Evolutionary conservation across 1,140 invertebrate species (phyloP).

Genomic region (Eciton burchellii): DNA sequence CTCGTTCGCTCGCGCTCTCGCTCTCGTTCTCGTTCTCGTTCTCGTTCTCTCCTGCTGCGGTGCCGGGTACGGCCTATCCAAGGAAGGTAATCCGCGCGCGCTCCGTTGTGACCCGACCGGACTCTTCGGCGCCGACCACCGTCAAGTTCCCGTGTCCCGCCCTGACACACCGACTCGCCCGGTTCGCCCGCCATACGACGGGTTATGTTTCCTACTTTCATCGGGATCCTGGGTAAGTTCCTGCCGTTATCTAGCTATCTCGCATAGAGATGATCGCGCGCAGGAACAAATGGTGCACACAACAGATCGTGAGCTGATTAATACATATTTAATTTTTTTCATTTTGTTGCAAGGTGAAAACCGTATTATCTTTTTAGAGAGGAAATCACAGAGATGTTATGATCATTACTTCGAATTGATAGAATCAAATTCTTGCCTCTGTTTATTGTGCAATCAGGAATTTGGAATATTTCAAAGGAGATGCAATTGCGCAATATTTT

Average conservation of each 20-base stretch:
- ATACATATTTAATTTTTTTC: not conserved
- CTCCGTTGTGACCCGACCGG: not conserved
- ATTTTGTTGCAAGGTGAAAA: not conserved
- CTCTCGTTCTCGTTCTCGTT: not conserved
- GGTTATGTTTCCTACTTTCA: conserved; percentile 92
- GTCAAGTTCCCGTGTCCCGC: conserved; percentile 47
- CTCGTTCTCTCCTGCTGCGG: not conserved
- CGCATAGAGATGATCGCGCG: not conserved
- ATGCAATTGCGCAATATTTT: not conserved
- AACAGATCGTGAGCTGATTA: not conserved
- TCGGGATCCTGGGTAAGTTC: conserved; percentile 89
- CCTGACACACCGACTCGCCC: conserved; percentile 67
- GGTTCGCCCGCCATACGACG: conserved; percentile 80
- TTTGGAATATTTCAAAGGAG: conserved; percentile 9
- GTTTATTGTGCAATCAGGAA: not conserved
- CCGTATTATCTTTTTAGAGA: not conserved
- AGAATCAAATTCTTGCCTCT: not conserved
- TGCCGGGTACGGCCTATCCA: conserved; percentile 35
- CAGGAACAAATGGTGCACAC: not conserved
- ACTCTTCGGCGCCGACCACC: conserved; percentile 16
- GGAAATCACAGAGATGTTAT: not conserved
- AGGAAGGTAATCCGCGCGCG: conserved; percentile 27
- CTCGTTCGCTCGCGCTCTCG: not conserved
- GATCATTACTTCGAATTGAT: not conserved
- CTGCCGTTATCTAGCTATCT: not conserved